phyloP scores from a whole-genome alignment of 2,113 vertebrate genomes.

The Eubucco bourcierii region DNA sequence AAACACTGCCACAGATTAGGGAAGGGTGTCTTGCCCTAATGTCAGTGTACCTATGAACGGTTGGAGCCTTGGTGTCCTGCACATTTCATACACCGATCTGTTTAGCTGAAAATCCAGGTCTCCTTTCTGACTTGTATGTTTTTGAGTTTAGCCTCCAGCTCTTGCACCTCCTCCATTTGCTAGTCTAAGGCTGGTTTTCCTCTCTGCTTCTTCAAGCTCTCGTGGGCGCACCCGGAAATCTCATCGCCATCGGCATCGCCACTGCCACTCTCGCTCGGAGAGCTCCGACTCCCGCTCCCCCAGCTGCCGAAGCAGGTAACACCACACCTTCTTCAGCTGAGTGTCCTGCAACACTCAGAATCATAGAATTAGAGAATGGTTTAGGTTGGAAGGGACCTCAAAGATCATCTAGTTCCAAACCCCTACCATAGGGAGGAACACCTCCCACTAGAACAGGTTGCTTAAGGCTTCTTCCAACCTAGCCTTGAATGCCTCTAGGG shows the following conservation, averaged over 20 bases:
- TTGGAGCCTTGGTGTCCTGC: not conserved
- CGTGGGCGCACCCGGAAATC: slow-evolving; percentile 79
- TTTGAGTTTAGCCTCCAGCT: not conserved
- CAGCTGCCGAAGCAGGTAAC: slow-evolving; percentile 84
- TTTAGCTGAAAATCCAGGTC: not conserved
- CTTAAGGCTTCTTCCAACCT: no score
- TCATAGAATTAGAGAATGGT: no score
- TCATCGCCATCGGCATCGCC: slow-evolving; percentile 77
- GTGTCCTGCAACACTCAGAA: rapidly evolving
- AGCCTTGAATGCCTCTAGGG: no score
- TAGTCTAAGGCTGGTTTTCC: not conserved
- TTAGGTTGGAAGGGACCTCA: no score
- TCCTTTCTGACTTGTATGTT: not conserved
- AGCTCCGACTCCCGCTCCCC: slow-evolving; percentile 81
- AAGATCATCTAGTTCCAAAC: no score
- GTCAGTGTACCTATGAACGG: not conserved
- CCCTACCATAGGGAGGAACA: no score
- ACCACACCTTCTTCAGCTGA: rapidly evolving
- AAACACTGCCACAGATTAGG: not conserved
- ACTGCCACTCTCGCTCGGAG: slow-evolving; percentile 80
- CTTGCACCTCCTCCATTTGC: not conserved
- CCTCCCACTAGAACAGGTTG: no score
- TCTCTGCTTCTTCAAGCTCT: slow-evolving; percentile 76
- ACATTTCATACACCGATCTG: not conserved
- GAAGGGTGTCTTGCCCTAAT: not conserved